phyloP scores from a whole-genome alignment of 2,797 vertebrate species.

The Carcharodon carcharias region DNA sequence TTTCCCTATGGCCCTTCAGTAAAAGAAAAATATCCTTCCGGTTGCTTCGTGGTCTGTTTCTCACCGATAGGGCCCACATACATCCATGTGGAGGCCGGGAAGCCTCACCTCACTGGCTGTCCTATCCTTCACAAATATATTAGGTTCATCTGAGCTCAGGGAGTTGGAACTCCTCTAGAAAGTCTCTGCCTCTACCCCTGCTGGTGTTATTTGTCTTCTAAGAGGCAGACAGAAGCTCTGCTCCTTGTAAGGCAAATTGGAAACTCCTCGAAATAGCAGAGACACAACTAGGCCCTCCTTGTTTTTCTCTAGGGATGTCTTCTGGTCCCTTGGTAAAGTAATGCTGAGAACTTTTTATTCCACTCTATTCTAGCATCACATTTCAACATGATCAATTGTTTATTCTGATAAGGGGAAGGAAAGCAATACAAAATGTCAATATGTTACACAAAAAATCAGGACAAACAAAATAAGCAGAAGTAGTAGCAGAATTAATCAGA shows the following conservation, averaged over 20 bases:
- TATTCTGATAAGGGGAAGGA: neutral
- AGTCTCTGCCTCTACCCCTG: neutral
- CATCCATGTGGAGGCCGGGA: neutral
- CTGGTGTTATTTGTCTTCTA: neutral
- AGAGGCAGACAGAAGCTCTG: neutral
- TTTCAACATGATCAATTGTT: neutral
- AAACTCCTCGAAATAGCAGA: neutral
- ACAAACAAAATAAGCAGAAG: conserved; percentile 57
- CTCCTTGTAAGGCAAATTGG: neutral
- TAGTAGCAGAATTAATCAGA: conserved; percentile 59
- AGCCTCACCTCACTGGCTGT: neutral
- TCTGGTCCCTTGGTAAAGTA: neutral
- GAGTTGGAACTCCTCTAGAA: neutral
- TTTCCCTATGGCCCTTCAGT: neutral
- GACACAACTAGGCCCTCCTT: neutral
- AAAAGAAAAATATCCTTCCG: neutral
- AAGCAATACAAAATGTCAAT: neutral
- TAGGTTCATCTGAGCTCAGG: neutral
- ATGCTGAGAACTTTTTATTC: neutral
- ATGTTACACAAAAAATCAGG: conserved; percentile 54
- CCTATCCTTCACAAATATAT: neutral
- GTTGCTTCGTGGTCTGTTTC: neutral
- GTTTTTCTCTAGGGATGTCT: neutral
- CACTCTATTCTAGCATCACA: neutral
- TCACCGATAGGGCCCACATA: neutral